Evolutionary conservation across 30 jellyfish, hydroid and myxozoan genomes (phyloP), one percentile per base, ranked within the genome.

Genomic region (Sanderia malayensis): DNA sequence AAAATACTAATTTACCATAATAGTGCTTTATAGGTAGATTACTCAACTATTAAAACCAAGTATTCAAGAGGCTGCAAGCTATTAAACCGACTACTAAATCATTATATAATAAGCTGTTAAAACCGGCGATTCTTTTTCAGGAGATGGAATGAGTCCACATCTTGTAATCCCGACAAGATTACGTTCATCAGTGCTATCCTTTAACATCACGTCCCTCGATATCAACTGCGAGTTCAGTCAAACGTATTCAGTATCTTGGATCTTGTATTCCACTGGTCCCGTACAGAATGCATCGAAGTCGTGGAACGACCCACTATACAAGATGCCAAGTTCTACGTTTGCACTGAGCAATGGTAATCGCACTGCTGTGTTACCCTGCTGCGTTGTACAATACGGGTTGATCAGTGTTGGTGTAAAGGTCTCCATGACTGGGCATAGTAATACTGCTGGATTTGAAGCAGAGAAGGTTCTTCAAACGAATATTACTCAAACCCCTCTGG

Each of bases 361-460:
- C 41, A 2, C 44, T 1, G 26, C 65, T n/a, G 46, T 20, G 15
- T 3, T 76, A 20, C 87, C 87, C 0, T 76, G 87, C 29, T 76
- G 79, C 46, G 6, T 62, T 0, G 62, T 76, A 10, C 45, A 46
- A 1, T 76, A 76, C 31, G 79, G 87, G 3, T 61, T 41, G 15
- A 47, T 76, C 20, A n/a, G 64, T 0, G 79, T 76, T 1, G 21
- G 46, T 25, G 65, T 31, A 1, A 77, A 76, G 46, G 72, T 76
- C 32, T 15, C 44, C 28, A 76, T 76, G 87, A 29, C 58, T 3
- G 80, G 87, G 0, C 80, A 63, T 52, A 24, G 46, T 61, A 59
- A 59, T 27, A 63, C 65, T 41, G 87, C 67, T 76, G 80, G 87
- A 18, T 61, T 61, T 24, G 46, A 61, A 62, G 15, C 61, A 2